These are phyloP conservation scores for Abramis brama DNA, from an alignment of 2,113 vertebrate genomes.

Conservation along the genomic window DNA sequence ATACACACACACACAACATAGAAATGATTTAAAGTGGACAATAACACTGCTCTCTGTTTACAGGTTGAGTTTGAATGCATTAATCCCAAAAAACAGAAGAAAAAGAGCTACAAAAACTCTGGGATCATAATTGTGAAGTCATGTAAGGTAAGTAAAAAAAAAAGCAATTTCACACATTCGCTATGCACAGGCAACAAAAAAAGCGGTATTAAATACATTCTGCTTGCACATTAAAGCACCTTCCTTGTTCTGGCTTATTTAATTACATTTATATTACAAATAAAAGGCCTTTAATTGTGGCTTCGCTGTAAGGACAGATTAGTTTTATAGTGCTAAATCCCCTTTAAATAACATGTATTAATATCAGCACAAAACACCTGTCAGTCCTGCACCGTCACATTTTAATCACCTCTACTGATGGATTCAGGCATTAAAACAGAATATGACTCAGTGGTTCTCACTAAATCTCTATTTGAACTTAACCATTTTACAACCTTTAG, in stretches of 20 bases:
- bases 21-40: background rate
- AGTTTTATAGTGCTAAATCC: conserved; percentile 47
- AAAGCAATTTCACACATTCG: background rate
- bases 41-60: background rate
- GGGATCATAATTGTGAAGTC: conserved; percentile 90
- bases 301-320: conserved; percentile 43
- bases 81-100: conserved; percentile 97
- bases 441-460: conserved; percentile 34
- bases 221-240: conserved; percentile 46
- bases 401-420: conserved; percentile 6
- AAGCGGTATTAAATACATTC: conserved; percentile 32
- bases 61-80: conserved; percentile 95
- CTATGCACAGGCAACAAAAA: conserved; percentile 24
- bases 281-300: conserved; percentile 35
- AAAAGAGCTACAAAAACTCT: conserved; percentile 96
- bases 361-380: conserved; percentile 48
- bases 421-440: conserved; percentile 8
- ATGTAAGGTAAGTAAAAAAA: conserved; percentile 83
- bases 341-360: conserved; percentile 45
- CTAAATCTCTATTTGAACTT: conserved; percentile 6
- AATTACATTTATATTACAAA: conserved; percentile 37
- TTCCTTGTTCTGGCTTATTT: conserved; percentile 29
- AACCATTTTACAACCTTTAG: background rate
- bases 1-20: too few species aligned
- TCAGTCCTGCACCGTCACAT: conserved; percentile 18